Percentiles rank a stretch among this genome's conserved stretches.
Evolutionary conservation across 2,797 vertebrate species (phyloP).

Genomic region (Orientallactaga sibirica): DNA sequence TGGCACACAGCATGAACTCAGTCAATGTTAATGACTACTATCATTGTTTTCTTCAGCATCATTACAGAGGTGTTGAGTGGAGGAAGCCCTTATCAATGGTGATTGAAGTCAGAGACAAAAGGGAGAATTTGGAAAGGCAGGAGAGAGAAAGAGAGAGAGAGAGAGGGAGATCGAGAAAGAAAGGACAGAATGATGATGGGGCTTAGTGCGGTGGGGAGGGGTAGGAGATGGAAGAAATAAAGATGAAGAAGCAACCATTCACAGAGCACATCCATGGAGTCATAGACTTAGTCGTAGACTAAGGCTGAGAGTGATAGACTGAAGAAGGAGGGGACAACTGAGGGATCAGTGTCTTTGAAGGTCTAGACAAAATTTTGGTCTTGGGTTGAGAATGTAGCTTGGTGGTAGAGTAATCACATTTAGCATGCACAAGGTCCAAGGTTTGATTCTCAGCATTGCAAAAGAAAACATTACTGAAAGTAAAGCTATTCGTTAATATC

Average conservation of each 20-base stretch:
- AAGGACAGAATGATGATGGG: neutral
- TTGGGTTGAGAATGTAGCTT: neutral
- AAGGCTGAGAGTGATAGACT: neutral
- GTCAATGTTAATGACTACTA: neutral
- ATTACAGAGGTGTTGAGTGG: neutral
- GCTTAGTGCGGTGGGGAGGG: neutral
- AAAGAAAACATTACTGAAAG: neutral
- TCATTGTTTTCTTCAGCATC: neutral
- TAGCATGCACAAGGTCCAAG: neutral
- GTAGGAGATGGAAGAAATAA: neutral
- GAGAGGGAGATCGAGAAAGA: neutral
- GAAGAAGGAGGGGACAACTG: neutral
- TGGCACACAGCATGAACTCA: neutral
- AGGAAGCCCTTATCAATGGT: neutral
- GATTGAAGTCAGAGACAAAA: neutral
- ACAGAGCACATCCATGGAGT: neutral
- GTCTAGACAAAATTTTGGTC: neutral
- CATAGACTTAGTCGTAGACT: neutral
- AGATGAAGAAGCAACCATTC: neutral
- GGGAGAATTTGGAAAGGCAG: neutral
- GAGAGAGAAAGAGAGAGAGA: neutral
- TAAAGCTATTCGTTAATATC: conserved; percentile 7
- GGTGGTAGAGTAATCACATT: neutral
- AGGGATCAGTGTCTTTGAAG: neutral
- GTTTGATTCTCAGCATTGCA: neutral